Conservation (phyloP, 2,113 vertebrate genomes). For the Sus scrofa region T2T-Sscrofa CM000827.6:60248501-60249000, state of each 20-base stretch:
- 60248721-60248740: neutral
- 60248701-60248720: neutral
- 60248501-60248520: neutral
- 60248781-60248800: neutral
- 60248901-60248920: neutral
- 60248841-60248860: neutral
- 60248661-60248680: neutral
- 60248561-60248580: neutral
- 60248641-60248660: neutral
- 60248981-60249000: constrained; percentile 21
- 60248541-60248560: constrained; percentile 10
- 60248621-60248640: neutral
- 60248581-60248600: constrained; percentile 30
- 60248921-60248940: neutral
- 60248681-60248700: neutral
- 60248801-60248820: neutral
- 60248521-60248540: neutral
- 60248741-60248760: neutral
- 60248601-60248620: constrained; percentile 48
- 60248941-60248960: neutral
- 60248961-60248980: neutral
- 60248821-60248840: neutral
- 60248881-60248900: neutral
- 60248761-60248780: neutral
- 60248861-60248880: neutral